Evolutionary conservation across 2,888 invertebrate genomes (phyloP).

Genomic region (Orthonychiurus folsomi): DNA sequence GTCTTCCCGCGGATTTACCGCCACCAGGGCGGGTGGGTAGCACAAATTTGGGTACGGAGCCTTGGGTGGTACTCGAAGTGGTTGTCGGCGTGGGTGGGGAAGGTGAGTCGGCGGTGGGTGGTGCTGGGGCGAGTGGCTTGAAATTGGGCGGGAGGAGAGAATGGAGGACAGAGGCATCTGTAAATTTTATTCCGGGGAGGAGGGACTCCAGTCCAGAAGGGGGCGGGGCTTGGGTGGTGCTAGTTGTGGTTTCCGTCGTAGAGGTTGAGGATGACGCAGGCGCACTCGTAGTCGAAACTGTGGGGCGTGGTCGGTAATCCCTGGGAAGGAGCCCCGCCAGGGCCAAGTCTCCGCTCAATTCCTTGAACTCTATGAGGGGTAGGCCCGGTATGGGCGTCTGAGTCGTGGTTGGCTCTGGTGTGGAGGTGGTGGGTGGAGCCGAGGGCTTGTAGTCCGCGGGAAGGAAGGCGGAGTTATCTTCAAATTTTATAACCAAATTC

Average conservation of each 20-base stretch:
- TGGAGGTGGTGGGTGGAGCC: constrained; percentile 25
- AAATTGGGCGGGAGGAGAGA: constrained; percentile 56
- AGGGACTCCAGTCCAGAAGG: constrained; percentile 44
- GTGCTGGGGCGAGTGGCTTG: constrained; percentile 44
- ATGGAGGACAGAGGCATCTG: constrained; percentile 33
- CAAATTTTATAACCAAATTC: constrained; percentile 18
- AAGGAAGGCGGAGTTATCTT: constrained; percentile 21
- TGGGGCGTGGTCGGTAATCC: constrained; percentile 48
- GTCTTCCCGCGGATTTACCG: constrained; percentile 53
- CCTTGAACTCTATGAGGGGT: not conserved
- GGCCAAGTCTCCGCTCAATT: not conserved
- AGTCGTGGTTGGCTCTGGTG: not conserved
- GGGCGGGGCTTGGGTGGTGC: constrained; percentile 19
- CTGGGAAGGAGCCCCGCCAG: constrained; percentile 50
- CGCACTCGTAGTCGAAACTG: constrained; percentile 40
- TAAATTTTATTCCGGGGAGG: constrained; percentile 47
- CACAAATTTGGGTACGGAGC: constrained; percentile 44
- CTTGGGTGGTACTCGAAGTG: constrained; percentile 11
- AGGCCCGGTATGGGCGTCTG: not conserved
- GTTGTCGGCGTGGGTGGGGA: constrained; percentile 43
- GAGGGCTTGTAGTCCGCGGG: constrained; percentile 39
- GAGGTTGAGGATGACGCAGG: constrained; percentile 16
- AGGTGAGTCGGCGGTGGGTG: constrained; percentile 44
- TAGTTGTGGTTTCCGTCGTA: constrained; percentile 26
- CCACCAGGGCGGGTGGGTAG: constrained; percentile 69